Evolutionary conservation across 2,113 vertebrate genomes (phyloP).

Genomic region (Scomber colias): DNA sequence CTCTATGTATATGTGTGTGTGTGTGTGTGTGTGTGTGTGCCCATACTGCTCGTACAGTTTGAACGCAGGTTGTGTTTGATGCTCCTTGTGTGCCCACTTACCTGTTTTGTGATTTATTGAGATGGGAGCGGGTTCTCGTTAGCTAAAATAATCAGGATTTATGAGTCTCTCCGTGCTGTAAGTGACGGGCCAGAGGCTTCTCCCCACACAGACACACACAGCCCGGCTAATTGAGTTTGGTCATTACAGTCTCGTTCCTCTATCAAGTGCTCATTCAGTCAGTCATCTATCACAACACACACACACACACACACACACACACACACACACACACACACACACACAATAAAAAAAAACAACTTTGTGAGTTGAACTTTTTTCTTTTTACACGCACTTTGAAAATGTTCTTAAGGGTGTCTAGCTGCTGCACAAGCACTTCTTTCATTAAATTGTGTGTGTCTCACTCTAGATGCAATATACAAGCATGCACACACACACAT

Average conservation of each 20-base stretch:
- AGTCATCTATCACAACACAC: slow-evolving; percentile 49
- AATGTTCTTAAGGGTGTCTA: background rate
- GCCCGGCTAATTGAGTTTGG: slow-evolving; percentile 74
- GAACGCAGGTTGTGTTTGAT: slow-evolving; percentile 15
- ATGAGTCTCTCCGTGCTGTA: slow-evolving; percentile 64
- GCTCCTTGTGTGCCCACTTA: slow-evolving; percentile 25
- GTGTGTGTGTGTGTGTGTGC: background rate
- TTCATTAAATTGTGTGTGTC: background rate
- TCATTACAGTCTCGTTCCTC: slow-evolving; percentile 73
- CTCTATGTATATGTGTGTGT: slow-evolving; percentile 5
- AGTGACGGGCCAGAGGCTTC: slow-evolving; percentile 56
- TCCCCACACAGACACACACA: slow-evolving; percentile 39
- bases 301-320: slow-evolving; percentile 44
- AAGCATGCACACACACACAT: background rate
- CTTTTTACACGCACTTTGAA: slow-evolving; percentile 12
- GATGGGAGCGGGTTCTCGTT: slow-evolving; percentile 64
- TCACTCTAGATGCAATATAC: background rate
- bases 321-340: slow-evolving; percentile 17
- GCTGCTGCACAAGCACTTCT: background rate
- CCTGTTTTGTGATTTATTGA: slow-evolving; percentile 72
- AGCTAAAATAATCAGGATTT: slow-evolving; percentile 80
- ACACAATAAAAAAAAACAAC: background rate
- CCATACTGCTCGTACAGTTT: background rate
- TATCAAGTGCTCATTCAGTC: slow-evolving; percentile 62
- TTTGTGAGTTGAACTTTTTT: slow-evolving; percentile 24